Evolutionary conservation across 37 sponge, comb jelly and placozoan genomes (phyloP).

Genomic region (Amphimedon queenslandica): DNA sequence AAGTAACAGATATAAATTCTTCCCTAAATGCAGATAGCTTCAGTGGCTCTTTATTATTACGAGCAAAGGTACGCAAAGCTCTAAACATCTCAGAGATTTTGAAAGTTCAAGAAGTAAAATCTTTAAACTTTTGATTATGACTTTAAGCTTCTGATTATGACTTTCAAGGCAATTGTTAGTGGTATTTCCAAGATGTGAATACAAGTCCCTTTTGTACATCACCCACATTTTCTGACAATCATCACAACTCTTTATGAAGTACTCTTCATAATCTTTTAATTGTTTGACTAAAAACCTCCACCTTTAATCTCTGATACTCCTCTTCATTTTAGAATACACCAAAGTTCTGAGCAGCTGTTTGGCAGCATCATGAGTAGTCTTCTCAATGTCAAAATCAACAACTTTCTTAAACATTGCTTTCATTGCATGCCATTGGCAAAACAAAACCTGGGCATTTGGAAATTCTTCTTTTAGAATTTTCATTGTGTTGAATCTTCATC

Average conservation of each 20-base stretch:
- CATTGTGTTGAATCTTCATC: slow-evolving; percentile 18
- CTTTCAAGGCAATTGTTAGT: slow-evolving; percentile 18
- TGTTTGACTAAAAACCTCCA: background rate
- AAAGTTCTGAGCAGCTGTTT: background rate
- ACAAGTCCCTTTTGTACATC: slow-evolving; percentile 7
- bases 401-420: slow-evolving; percentile 20
- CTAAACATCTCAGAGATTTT: slow-evolving; percentile 12
- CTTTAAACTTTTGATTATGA: slow-evolving; percentile 33
- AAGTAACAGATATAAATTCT: background rate
- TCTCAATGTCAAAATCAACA: slow-evolving; percentile 17
- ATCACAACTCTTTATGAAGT: slow-evolving; percentile 18
- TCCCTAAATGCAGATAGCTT: too few species aligned
- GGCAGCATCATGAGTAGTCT: background rate
- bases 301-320: background rate
- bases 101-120: slow-evolving; percentile 1
- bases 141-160: slow-evolving; percentile 29
- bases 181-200: slow-evolving; percentile 16
- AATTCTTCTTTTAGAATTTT: slow-evolving; percentile 34
- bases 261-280: background rate
- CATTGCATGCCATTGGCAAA: slow-evolving; percentile 30
- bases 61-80: background rate
- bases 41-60: background rate
- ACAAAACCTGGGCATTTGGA: slow-evolving; percentile 16
- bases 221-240: slow-evolving; percentile 25
- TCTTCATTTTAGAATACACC: slow-evolving; percentile 4